Percentiles rank a stretch among this genome's conserved stretches.
These are phyloP conservation scores for Tauraco erythrolophus DNA, from an alignment of 2,113 vertebrate species.

Conservation along the genomic window DNA sequence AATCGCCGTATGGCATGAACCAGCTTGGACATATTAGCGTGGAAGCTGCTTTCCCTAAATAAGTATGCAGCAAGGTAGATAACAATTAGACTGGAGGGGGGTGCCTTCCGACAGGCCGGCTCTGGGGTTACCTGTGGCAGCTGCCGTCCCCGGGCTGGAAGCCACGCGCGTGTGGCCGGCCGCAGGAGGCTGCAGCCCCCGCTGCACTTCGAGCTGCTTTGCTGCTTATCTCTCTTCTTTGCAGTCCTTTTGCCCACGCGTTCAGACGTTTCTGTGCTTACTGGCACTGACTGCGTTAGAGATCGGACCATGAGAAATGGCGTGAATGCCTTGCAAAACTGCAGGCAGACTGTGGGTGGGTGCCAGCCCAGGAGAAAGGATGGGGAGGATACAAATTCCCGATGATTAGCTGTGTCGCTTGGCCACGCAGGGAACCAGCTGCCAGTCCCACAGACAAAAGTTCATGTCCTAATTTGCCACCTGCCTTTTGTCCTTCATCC, in stretches of 20 bases:
- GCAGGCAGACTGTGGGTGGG: neutral
- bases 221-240: neutral
- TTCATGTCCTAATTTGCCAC: neutral
- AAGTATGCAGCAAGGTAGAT: neutral
- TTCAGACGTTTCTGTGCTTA: neutral
- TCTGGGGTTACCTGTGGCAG: neutral
- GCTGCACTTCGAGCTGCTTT: neutral
- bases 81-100: neutral
- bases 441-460: neutral
- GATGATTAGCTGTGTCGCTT: neutral
- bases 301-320: rapidly evolving
- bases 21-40: rapidly evolving
- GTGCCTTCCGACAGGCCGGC: neutral
- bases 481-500: constrained; percentile 25
- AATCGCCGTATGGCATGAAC: rapidly evolving
- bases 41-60: neutral
- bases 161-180: rapidly evolving
- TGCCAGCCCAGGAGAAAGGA: neutral
- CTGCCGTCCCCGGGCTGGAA: neutral
- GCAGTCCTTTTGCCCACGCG: rapidly evolving
- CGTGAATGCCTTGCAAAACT: neutral
- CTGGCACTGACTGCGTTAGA: neutral
- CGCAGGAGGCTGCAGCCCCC: neutral
- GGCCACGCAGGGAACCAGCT: neutral
- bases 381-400: neutral